Evolutionary conservation across 2,113 vertebrate species (phyloP).

Genomic region (Larimichthys crocea): DNA sequence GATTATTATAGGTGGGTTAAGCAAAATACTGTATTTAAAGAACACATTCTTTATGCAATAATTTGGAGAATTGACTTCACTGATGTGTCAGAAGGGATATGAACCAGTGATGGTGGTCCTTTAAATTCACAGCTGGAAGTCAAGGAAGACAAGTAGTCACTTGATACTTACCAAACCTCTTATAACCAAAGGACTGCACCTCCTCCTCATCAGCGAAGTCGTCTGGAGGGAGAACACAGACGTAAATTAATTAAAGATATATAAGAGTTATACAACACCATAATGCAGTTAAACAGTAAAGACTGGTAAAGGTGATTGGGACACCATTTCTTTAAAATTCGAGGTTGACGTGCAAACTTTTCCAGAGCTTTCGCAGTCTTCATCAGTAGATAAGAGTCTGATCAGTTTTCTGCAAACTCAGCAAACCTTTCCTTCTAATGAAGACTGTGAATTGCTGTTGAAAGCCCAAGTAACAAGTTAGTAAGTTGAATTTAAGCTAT

Average conservation of each 20-base stretch:
- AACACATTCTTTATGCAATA: constrained; percentile 10
- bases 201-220: constrained; percentile 97
- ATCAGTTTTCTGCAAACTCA: neutral
- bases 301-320: neutral
- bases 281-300: neutral
- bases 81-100: constrained; percentile 4
- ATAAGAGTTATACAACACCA: neutral
- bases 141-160: neutral
- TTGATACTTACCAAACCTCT: constrained; percentile 94
- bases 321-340: neutral
- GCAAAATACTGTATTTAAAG: constrained; percentile 18
- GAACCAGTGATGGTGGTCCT: constrained; percentile 3
- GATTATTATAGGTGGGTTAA: constrained; percentile 27
- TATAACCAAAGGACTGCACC: constrained; percentile 98
- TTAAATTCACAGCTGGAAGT: constrained; percentile 26
- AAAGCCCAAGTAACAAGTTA: neutral
- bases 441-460: neutral
- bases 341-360: neutral
- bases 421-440: neutral
- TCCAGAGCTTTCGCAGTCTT: neutral
- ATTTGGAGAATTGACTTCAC: constrained; percentile 4
- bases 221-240: constrained; percentile 82
- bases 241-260: constrained; percentile 9
- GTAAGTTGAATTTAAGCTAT: neutral
- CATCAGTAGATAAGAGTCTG: neutral